A percentile compares a stretch with the other conserved stretches of the same genome.
These are phyloP conservation scores for Nasonovia ribisnigri DNA, from an alignment of 2,888 invertebrate genomes.

Conservation along the genomic window DNA sequence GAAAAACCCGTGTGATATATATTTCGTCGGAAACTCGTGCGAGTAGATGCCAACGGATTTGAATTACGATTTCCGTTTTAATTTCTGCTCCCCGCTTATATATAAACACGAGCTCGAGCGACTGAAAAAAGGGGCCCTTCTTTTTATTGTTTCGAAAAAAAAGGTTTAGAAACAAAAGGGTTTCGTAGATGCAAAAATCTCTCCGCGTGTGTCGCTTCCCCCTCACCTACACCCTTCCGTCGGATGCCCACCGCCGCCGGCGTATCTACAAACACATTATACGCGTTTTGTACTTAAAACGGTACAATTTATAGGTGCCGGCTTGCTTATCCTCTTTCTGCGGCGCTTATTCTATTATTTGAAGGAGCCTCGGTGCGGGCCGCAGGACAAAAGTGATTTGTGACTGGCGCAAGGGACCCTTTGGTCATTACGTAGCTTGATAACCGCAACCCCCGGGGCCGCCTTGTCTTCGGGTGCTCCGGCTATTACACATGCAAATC, in stretches of 20 bases:
- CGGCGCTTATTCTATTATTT: constrained; percentile 64
- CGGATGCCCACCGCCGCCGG: neutral
- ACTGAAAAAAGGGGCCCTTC: constrained; percentile 45
- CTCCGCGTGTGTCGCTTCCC: neutral
- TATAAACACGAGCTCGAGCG: neutral
- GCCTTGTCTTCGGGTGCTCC: constrained; percentile 60
- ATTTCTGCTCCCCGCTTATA: constrained; percentile 34
- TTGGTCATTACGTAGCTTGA: constrained; percentile 64
- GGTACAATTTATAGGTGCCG: constrained; percentile 64
- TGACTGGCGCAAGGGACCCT: constrained; percentile 64
- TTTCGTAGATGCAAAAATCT: constrained; percentile 64
- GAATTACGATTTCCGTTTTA: constrained; percentile 65
- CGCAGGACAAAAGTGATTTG: constrained; percentile 65
- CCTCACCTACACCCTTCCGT: neutral
- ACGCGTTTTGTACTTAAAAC: constrained; percentile 65
- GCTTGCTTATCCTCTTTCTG: constrained; percentile 59
- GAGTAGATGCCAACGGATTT: constrained; percentile 36
- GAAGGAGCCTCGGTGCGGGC: constrained; percentile 53
- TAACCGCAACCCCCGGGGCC: constrained; percentile 63
- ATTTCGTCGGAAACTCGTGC: neutral
- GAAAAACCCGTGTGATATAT: constrained; percentile 35
- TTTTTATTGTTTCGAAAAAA: constrained; percentile 62
- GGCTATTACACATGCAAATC: constrained; percentile 64
- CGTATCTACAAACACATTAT: constrained; percentile 57
- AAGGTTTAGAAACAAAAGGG: constrained; percentile 62